Conservation (phyloP, 2,113 vertebrate genomes). For the Puntigrus tetrazona region DNA sequence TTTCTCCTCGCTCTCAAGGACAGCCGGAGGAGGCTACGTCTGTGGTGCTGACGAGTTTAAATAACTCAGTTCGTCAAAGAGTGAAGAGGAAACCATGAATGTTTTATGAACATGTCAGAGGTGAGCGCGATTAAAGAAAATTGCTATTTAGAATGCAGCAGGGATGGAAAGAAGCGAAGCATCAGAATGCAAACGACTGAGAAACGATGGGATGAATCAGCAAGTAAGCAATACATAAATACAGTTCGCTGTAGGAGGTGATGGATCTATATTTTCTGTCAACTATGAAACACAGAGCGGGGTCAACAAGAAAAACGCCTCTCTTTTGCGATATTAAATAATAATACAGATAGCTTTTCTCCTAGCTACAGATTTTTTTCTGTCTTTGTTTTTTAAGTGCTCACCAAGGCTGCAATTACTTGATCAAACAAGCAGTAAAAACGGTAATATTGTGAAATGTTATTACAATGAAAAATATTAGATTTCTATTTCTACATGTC, state of each 20-base stretch:
- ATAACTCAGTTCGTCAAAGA: conserved; percentile 1
- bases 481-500: not conserved
- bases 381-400: no score
- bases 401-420: not conserved
- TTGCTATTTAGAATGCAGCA: not conserved
- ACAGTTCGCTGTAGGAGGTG: not conserved
- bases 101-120: conserved; percentile 30
- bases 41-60: not conserved
- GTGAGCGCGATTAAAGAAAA: conserved; percentile 22
- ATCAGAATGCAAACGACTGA: not conserved
- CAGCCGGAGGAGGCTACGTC: conserved; percentile 8
- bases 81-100: conserved; percentile 19
- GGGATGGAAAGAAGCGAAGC: not conserved
- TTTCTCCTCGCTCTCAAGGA: not conserved
- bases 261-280: not conserved
- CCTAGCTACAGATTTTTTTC: no score
- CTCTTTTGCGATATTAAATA: not conserved
- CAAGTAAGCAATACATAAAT: not conserved
- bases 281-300: not conserved
- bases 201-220: conserved; percentile 13
- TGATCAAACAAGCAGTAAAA: not conserved
- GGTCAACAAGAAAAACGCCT: not conserved
- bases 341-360: not conserved
- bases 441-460: not conserved
- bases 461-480: not conserved